These are phyloP conservation scores for Archaeoteleia sp. DNA, from an alignment of 2,888 invertebrate genomes.

Conservation along the genomic window DNA sequence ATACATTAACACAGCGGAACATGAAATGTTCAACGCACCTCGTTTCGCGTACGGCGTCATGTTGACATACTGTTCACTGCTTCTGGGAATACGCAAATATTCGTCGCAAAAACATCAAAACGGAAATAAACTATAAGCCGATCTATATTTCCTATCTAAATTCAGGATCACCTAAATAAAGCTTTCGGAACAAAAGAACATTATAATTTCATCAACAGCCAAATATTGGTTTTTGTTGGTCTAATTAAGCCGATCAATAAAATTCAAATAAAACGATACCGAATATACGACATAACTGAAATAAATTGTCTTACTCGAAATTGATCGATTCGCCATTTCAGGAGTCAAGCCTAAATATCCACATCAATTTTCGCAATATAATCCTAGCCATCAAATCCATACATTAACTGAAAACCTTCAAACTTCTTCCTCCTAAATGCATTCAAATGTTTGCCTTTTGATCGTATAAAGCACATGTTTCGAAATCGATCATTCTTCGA, in stretches of 20 bases:
- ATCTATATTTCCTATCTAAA: slow-evolving; percentile 20
- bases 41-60: not conserved
- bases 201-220: slow-evolving; percentile 15
- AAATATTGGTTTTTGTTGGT: slow-evolving; percentile 19
- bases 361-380: not conserved
- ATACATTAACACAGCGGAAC: slow-evolving; percentile 3
- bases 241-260: slow-evolving; percentile 14
- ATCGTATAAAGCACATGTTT: too few relatives aligned
- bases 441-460: too few relatives aligned
- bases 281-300: not conserved
- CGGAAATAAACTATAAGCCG: slow-evolving; percentile 4
- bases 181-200: slow-evolving; percentile 10
- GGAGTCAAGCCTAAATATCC: slow-evolving; percentile 1
- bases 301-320: not conserved
- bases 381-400: slow-evolving; percentile 8
- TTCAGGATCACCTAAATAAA: slow-evolving; percentile 15
- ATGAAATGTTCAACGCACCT: not conserved
- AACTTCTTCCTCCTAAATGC: too few relatives aligned
- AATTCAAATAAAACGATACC: not conserved
- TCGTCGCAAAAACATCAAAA: slow-evolving; percentile 13
- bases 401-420: slow-evolving; percentile 8
- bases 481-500: too few relatives aligned
- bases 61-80: not conserved
- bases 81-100: slow-evolving; percentile 8
- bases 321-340: slow-evolving; percentile 10